A percentile compares a stretch with the other conserved stretches of the same genome.
phyloP scores from a whole-genome alignment of 23 tunicate genomes.

The Trididemnum nubilum region DNA sequence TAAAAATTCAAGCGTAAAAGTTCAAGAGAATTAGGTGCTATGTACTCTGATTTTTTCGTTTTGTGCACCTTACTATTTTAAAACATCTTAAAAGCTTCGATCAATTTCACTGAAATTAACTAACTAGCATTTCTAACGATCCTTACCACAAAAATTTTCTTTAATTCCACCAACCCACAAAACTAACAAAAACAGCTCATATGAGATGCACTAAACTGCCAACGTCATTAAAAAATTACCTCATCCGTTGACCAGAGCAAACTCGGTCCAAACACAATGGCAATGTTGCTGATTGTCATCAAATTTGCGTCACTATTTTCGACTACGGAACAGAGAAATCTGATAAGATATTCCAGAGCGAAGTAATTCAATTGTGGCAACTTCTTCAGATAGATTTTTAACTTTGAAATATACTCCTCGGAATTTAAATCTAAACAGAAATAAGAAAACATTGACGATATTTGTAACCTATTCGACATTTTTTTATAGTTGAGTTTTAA shows the following conservation, averaged over 20 bases:
- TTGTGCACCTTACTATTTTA: too few species aligned
- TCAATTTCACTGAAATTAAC: too few species aligned
- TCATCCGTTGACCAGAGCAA: slow-evolving; percentile 70
- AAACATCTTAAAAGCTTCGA: too few species aligned
- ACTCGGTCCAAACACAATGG: slow-evolving; percentile 88
- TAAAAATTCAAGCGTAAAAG: too few species aligned
- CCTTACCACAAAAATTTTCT: too few species aligned
- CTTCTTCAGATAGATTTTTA: slow-evolving; percentile 40
- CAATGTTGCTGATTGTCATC: slow-evolving; percentile 76
- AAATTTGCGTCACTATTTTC: slow-evolving; percentile 46
- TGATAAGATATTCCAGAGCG: slow-evolving; percentile 54
- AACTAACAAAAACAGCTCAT: too few species aligned
- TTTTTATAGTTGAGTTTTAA: too few species aligned
- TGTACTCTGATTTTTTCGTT: too few species aligned
- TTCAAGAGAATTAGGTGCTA: too few species aligned
- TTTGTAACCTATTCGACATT: too few species aligned
- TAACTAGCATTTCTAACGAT: too few species aligned
- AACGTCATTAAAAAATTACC: slow-evolving; percentile 17
- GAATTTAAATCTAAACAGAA: slow-evolving; percentile 57
- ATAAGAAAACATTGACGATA: not conserved
- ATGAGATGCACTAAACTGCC: not conserved
- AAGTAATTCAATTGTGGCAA: slow-evolving; percentile 53
- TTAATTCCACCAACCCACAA: too few species aligned
- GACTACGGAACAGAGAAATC: slow-evolving; percentile 56
- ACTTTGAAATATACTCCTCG: slow-evolving; percentile 53